Conservation (phyloP, 2,113 vertebrate genomes). For the Phylloscopus trochilus region DNA sequence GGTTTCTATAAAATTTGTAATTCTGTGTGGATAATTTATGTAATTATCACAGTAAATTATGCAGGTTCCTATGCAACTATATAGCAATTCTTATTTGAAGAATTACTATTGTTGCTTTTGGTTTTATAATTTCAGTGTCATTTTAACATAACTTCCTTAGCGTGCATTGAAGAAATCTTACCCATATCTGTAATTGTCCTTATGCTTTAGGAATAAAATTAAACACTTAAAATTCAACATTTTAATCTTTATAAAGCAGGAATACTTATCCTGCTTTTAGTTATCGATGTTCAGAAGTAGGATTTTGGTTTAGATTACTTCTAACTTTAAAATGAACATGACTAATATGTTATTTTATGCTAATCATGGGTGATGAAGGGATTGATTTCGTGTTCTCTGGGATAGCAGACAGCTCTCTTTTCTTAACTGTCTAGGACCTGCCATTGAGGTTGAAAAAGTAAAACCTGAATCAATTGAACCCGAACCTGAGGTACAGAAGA, state of each 20-base stretch:
- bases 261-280: slow-evolving; percentile 10
- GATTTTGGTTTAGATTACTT: slow-evolving; percentile 8
- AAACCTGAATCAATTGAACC: slow-evolving; percentile 79
- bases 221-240: background rate
- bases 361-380: slow-evolving; percentile 59
- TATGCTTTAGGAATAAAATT: slow-evolving; percentile 14
- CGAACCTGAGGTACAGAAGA: slow-evolving; percentile 79
- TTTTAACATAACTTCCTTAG: background rate
- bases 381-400: slow-evolving; percentile 68
- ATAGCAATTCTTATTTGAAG: slow-evolving; percentile 16
- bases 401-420: slow-evolving; percentile 79
- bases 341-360: slow-evolving; percentile 58
- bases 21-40: background rate
- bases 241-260: slow-evolving; percentile 15
- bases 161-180: background rate
- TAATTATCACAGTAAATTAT: slow-evolving; percentile 13
- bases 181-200: background rate
- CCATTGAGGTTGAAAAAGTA: slow-evolving; percentile 83
- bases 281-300: background rate
- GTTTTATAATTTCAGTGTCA: background rate
- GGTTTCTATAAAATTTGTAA: background rate
- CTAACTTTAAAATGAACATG: background rate
- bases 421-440: slow-evolving; percentile 80
- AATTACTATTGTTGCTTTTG: slow-evolving; percentile 19
- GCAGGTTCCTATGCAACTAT: background rate